Percentiles rank a stretch among this genome's conserved stretches.
Conservation (phyloP, 2,797 vertebrate species). For the Sitta carolinensis region DNA sequence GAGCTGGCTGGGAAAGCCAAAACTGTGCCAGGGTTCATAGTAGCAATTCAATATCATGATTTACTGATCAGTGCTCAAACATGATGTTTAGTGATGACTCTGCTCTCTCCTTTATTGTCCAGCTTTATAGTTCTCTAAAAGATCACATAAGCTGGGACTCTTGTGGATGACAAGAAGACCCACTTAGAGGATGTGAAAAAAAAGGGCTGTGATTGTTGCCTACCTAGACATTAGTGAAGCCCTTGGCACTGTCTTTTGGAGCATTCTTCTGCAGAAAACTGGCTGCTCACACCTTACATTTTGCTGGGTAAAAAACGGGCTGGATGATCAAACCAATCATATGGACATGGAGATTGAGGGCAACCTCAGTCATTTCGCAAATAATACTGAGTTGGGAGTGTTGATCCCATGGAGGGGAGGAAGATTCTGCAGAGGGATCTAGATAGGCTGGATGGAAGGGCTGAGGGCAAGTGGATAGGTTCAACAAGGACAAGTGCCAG, state of each 20-base stretch:
- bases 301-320: background rate
- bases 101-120: background rate
- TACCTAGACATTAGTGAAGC: background rate
- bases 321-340: background rate
- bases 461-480: fast-evolving
- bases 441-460: background rate
- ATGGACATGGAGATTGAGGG: background rate
- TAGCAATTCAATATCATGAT: background rate
- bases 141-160: background rate
- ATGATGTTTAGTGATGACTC: background rate
- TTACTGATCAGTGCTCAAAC: background rate
- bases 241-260: background rate
- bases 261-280: background rate
- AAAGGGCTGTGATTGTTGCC: background rate
- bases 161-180: background rate
- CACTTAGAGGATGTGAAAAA: background rate
- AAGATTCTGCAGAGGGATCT: background rate
- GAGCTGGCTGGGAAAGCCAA: background rate
- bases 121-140: background rate
- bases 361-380: background rate
- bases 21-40: background rate
- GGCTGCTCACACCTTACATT: background rate
- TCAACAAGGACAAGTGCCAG: background rate
- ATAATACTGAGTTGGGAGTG: background rate
- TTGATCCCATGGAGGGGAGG: background rate